phyloP scores from a whole-genome alignment of 2,888 invertebrate species.

The Cistogaster globosa region DNA sequence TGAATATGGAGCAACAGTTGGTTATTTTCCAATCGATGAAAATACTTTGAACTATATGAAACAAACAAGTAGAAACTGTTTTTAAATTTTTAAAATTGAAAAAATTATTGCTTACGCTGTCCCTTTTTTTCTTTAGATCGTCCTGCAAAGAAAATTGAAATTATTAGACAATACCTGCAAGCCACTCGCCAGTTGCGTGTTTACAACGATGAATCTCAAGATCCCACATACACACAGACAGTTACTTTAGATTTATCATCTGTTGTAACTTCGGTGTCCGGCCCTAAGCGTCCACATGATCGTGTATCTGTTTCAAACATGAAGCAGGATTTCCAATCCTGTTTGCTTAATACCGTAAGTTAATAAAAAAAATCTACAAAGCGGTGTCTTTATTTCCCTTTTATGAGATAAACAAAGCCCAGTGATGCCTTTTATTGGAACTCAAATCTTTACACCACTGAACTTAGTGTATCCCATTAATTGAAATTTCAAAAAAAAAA shows the following conservation, averaged over 20 bases:
- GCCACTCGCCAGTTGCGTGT: constrained; percentile 93
- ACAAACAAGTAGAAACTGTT: constrained; percentile 88
- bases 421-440: constrained; percentile 79
- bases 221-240: constrained; percentile 90
- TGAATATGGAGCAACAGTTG: constrained; percentile 98
- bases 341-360: constrained; percentile 94
- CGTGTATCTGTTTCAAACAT: constrained; percentile 94
- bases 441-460: constrained; percentile 78
- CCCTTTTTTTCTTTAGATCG: constrained; percentile 86
- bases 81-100: background rate
- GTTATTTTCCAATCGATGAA: constrained; percentile 95
- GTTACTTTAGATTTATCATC: constrained; percentile 90
- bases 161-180: constrained; percentile 92
- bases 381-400: constrained; percentile 72
- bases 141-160: constrained; percentile 88
- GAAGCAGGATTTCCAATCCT: constrained; percentile 93
- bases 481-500: constrained; percentile 73
- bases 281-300: constrained; percentile 98
- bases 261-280: constrained; percentile 97
- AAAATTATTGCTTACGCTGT: background rate
- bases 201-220: constrained; percentile 89
- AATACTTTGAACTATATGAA: constrained; percentile 91
- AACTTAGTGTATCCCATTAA: constrained; percentile 83
- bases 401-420: constrained; percentile 84
- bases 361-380: background rate